phyloP scores from a whole-genome alignment of 2,797 vertebrate species.

The Epinephelus coioides region DNA sequence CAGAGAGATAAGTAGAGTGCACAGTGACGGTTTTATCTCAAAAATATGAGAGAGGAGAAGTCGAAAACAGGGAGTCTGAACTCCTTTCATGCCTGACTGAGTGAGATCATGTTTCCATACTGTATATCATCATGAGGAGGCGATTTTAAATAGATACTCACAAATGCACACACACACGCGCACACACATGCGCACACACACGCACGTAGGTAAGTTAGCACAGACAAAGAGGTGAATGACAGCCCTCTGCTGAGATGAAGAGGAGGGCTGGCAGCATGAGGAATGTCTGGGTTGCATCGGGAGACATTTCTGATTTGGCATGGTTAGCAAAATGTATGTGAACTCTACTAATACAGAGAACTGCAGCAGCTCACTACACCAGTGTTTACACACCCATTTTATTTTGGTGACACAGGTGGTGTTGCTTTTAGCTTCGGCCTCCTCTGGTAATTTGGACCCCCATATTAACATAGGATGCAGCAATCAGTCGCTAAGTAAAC shows the following conservation, averaged over 20 bases:
- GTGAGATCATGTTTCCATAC: constrained; percentile 53
- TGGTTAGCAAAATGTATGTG: constrained; percentile 51
- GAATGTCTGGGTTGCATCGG: constrained; percentile 67
- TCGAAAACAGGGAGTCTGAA: constrained; percentile 50
- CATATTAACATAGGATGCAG: constrained; percentile 58
- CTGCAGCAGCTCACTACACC: not conserved
- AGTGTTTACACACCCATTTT: constrained; percentile 16
- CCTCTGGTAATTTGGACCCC: constrained; percentile 34
- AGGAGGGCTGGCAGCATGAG: constrained; percentile 49
- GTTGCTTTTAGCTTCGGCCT: constrained; percentile 27
- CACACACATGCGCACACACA: not conserved
- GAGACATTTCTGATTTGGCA: constrained; percentile 76
- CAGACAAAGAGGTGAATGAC: constrained; percentile 61
- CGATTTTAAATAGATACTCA: constrained; percentile 9
- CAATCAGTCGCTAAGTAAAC: constrained; percentile 66
- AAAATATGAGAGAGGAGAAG: constrained; percentile 52
- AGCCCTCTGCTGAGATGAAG: constrained; percentile 63
- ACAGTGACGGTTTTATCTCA: constrained; percentile 50
- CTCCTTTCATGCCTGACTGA: constrained; percentile 55
- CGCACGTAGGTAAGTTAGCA: constrained; percentile 2
- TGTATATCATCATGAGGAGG: constrained; percentile 29
- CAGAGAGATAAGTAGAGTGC: constrained; percentile 44
- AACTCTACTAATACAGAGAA: not conserved
- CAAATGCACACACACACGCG: not conserved
- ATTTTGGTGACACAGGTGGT: constrained; percentile 24